Conservation (phyloP, 2,888 invertebrate species). For the Machimus atricapillus region DNA sequence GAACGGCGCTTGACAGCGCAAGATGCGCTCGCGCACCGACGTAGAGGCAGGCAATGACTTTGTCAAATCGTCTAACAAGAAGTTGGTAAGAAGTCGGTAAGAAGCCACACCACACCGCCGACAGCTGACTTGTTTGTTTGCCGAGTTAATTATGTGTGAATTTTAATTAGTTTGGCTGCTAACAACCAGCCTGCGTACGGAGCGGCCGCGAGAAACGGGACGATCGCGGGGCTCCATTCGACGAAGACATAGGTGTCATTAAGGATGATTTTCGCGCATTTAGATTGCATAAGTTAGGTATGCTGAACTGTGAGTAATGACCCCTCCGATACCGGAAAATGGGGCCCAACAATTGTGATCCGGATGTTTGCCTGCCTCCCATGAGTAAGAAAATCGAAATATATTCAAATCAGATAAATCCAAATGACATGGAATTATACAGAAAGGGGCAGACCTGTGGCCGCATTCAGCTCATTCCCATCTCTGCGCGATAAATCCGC, state of each 20-base stretch:
- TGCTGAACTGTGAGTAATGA: not conserved
- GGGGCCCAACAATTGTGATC: not conserved
- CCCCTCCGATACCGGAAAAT: not conserved
- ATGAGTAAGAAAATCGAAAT: not conserved
- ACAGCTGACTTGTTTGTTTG: conserved; percentile 14
- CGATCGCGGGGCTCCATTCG: not conserved
- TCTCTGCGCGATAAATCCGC: conserved; percentile 10
- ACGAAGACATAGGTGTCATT: not conserved
- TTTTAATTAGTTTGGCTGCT: conserved; percentile 13
- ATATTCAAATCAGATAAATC: conserved; percentile 34
- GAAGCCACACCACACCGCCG: not conserved
- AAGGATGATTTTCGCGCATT: not conserved
- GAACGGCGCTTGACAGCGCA: conserved; percentile 17
- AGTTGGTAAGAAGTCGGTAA: not conserved
- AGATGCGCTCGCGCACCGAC: not conserved
- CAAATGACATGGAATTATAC: conserved; percentile 35
- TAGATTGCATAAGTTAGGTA: not conserved
- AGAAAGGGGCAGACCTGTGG: not conserved
- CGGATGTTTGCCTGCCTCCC: not conserved
- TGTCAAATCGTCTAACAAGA: conserved; percentile 31
- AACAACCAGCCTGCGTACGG: not conserved
- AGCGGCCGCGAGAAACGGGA: not conserved
- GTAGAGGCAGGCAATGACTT: not conserved
- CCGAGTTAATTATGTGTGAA: conserved; percentile 27
- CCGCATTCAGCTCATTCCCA: conserved; percentile 32